Conservation (phyloP, 2,888 invertebrate genomes). For the Melanophora roralis region DNA sequence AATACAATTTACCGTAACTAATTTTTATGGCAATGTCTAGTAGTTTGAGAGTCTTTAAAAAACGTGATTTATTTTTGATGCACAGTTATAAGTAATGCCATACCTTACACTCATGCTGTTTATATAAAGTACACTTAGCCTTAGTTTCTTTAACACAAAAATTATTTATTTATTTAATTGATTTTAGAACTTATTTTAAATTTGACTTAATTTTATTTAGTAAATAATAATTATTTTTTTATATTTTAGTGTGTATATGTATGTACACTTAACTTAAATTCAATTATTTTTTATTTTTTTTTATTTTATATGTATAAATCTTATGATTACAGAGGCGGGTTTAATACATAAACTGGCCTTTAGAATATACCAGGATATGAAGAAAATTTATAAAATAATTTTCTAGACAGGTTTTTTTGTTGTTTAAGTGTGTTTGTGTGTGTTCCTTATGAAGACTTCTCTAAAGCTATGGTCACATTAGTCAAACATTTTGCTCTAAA, state of each 20-base stretch:
- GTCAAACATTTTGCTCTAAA: too few species aligned
- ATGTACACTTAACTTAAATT: constrained; percentile 55
- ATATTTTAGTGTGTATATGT: constrained; percentile 25
- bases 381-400: background rate
- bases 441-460: constrained; percentile 21
- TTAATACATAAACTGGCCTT: constrained; percentile 42
- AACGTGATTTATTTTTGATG: background rate
- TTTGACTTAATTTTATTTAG: constrained; percentile 41
- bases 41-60: background rate
- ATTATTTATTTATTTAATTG: constrained; percentile 35
- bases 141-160: constrained; percentile 44
- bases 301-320: constrained; percentile 26
- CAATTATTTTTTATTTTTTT: background rate
- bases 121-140: background rate
- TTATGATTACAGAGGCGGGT: constrained; percentile 57
- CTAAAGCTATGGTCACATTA: constrained; percentile 13
- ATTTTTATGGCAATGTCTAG: background rate
- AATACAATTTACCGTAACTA: too few species aligned
- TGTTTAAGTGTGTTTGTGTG: background rate
- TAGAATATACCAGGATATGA: background rate
- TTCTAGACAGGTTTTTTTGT: constrained; percentile 15
- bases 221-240: constrained; percentile 29
- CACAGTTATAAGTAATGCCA: too few species aligned
- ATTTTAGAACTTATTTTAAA: constrained; percentile 40
- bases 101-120: background rate